These are phyloP conservation scores for Sarcophaga variegata DNA, from an alignment of 2,888 invertebrate genomes.

Conservation along the genomic window DNA sequence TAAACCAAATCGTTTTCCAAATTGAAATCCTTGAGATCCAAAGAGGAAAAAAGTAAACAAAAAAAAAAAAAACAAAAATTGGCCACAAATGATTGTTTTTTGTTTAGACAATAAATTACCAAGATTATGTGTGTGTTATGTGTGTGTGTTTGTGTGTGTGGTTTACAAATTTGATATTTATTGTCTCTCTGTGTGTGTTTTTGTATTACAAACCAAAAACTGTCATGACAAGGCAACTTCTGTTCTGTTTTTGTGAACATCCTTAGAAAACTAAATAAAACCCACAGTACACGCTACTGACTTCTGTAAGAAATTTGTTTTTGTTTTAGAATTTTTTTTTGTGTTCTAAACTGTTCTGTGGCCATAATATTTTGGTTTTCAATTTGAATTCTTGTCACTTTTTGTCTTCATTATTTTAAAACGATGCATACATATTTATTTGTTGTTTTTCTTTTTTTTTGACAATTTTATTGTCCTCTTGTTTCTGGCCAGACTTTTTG, in stretches of 20 bases:
- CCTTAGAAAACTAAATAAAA: not conserved
- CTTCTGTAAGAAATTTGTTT: conserved; percentile 51
- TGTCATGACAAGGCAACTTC: conserved; percentile 46
- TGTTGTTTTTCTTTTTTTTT: conserved; percentile 12
- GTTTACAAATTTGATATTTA: conserved; percentile 10
- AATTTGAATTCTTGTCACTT: conserved; percentile 1
- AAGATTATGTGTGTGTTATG: conserved; percentile 17
- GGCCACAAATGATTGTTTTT: conserved; percentile 25
- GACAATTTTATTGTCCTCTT: conserved; percentile 33
- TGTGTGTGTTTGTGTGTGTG: conserved; percentile 39
- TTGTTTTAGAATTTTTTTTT: not conserved
- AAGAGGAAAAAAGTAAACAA: not conserved
- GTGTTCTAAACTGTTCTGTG: not conserved
- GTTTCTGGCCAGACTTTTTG: conserved; percentile 6
- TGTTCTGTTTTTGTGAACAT: conserved; percentile 1
- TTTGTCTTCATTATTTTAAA: conserved; percentile 23
- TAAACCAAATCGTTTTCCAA: too few species aligned
- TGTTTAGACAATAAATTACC: conserved; percentile 27
- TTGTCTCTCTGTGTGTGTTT: conserved; percentile 11
- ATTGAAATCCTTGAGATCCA: not conserved
- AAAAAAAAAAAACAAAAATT: conserved; percentile 2
- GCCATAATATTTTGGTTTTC: conserved; percentile 35
- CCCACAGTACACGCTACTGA: conserved; percentile 17
- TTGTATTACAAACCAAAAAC: conserved; percentile 3
- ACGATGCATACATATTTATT: conserved; percentile 30